Base-by-base conservation (phyloP, 2,797 vertebrate species). In the Crossoptilon crossoptilon region DNA sequence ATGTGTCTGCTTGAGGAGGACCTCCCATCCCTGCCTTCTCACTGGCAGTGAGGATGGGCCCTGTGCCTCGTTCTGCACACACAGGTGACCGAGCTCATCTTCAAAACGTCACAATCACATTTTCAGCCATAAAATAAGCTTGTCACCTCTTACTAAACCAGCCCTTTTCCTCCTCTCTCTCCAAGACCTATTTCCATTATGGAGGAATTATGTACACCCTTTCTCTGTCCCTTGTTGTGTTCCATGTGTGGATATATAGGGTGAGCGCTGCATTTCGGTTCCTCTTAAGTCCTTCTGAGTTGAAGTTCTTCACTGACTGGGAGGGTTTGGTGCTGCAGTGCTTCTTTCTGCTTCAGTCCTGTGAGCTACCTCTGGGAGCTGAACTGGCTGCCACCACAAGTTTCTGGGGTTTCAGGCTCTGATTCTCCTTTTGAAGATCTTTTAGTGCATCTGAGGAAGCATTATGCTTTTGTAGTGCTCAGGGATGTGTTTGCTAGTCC, bases 111-210 rank as follows among this genome's bases (percentile, higher is more conserved):
- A 46, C 58, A 39, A 11, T 69, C 68, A 48, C 35, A 37, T 71
- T 81, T 90, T 37, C 60, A 74, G 16, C 29, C 16, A 16, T 53
- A 68, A 64, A 85, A 91, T 73, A 68, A 84, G 29, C 39, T 63
- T 80, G 29, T 39, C 71, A 71, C 16, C 15, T 80, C 48, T 78
- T 3, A 3, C 48, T 48, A 6, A 78, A 69, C 35, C 21, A 81
- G 19, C 26, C 6, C 31, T 43, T 72, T 51, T 90, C 59, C 21
- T 87, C n/a, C 29, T 78, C 59, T 51, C 26, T 78, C 55, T 56
- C 21, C 83, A 74, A 78, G 70, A 48, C 14, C 3, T 66, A 77
- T 73, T 93, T 87, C 56, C 62, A 73, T 69, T 69, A 77, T 48
- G 39, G 59, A n/a, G 35, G 74, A 64, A 75, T 53, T 49, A 26